A percentile compares a stretch with the other conserved stretches of the same genome.
Conservation (phyloP, 2,797 vertebrate species). For the Lutjanus campechanus region DNA sequence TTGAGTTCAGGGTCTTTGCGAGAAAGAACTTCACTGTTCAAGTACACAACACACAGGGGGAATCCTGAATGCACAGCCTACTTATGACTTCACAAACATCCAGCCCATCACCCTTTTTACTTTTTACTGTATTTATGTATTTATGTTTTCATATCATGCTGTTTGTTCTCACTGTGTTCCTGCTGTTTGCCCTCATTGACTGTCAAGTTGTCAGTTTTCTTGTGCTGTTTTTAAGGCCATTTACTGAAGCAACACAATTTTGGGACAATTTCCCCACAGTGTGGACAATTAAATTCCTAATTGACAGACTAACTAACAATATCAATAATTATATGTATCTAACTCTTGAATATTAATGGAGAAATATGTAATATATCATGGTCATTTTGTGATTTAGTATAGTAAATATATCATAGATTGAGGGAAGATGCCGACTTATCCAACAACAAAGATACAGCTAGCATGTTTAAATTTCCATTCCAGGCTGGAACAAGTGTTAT, state of each 20-base stretch:
- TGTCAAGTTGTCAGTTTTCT: background rate
- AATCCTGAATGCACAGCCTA: background rate
- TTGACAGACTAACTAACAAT: background rate
- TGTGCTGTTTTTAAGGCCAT: background rate
- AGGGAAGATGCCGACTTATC: too few species aligned
- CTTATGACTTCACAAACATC: background rate
- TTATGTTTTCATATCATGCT: background rate
- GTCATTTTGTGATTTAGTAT: too few species aligned
- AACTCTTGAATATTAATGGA: too few species aligned
- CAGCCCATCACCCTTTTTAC: background rate
- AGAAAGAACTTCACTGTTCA: background rate
- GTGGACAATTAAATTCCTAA: background rate
- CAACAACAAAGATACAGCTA: too few species aligned
- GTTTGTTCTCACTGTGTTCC: background rate
- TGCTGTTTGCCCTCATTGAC: background rate
- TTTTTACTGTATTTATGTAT: background rate
- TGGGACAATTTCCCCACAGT: too few species aligned
- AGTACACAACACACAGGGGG: too few species aligned
- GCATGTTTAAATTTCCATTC: too few species aligned
- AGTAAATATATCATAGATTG: too few species aligned
- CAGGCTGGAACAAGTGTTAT: too few species aligned
- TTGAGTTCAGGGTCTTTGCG: background rate
- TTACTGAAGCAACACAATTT: too few species aligned
- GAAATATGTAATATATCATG: too few species aligned
- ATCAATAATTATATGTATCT: too few species aligned